Percentiles rank a stretch among this genome's conserved stretches.
These are phyloP conservation scores for Chaetodon trifasciatus DNA, from an alignment of 2,797 vertebrate species.

Conservation along the genomic window DNA sequence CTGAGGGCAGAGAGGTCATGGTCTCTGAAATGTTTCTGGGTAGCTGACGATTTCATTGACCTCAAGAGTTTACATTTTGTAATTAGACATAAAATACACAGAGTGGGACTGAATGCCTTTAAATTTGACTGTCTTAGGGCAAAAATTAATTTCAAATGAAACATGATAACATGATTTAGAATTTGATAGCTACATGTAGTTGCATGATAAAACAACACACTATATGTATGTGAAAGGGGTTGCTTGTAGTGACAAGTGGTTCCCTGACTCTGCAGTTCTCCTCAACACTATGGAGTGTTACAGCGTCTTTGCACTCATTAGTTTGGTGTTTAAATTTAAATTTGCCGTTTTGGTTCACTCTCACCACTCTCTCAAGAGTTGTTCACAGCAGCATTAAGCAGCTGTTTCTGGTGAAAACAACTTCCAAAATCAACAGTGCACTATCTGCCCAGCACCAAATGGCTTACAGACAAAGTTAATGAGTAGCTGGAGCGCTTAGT, in stretches of 20 bases:
- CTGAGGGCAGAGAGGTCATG: conserved; percentile 49
- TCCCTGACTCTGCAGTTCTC: background rate
- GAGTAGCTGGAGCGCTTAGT: background rate
- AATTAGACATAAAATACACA: conserved; percentile 10
- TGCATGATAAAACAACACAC: background rate
- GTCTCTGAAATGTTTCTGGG: conserved; percentile 12
- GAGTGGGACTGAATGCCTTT: background rate
- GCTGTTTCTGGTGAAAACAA: background rate
- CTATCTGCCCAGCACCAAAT: background rate
- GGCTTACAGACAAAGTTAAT: background rate
- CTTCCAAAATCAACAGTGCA: background rate
- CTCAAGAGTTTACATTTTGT: conserved; percentile 11
- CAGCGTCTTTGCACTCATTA: background rate
- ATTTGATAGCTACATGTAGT: background rate
- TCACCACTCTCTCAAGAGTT: background rate
- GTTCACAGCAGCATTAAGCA: background rate
- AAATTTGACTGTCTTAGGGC: background rate
- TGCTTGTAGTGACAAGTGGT: background rate
- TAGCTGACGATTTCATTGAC: conserved; percentile 22
- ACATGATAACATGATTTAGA: background rate
- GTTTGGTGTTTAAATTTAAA: background rate
- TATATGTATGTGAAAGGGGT: background rate
- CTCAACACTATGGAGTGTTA: background rate
- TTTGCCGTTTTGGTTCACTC: background rate
- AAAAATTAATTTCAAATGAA: background rate